Base-by-base conservation (phyloP, 2,113 vertebrate genomes). In the Clarias gariepinus region DNA sequence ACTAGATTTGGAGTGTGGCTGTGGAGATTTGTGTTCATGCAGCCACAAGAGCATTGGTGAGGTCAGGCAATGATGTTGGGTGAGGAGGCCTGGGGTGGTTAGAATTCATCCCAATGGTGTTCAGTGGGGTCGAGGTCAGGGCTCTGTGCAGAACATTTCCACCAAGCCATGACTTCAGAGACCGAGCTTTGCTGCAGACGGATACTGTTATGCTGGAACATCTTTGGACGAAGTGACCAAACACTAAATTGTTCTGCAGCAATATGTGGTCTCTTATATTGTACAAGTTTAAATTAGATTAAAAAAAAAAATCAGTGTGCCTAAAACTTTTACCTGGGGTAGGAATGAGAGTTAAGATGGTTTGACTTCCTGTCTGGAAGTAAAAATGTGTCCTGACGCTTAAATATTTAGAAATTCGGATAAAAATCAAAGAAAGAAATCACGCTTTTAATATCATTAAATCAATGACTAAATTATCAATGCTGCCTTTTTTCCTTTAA, bases 391-490 rank as follows among this genome's bases (percentile, higher is more conserved):
- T 78, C 47, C 52, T 78, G 76, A 57, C 47, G 41, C 61, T 88
- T 33, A 83, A 81, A 82, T 58, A 73, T 81, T 88, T 63, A 61
- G 52, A 63, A 74, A 84, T 81, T 82, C 71, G 78, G 53, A 30
- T 36, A 60, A 64, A 41, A 87, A 55, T 55, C 5, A 68, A 66
- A 52, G 55, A 47, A 61, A 19, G 53, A 64, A 86, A 73, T 47
- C 71, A 28, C 55, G 63, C 57, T 77, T 61, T 36, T 15, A 61
- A 47, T 63, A 82, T 69, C 69, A 87, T 87, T 87, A 89, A 84
- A 89, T 81, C 76, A 84, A 81, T 81, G 78, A 77, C 82, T 84
- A 79, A 60, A 81, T 63, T 74, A 82, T 80, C 77, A 87, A 85
- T 60, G 66, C 47, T 30, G 61, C 33, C 53, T 58, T 79, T 76